Evolutionary conservation across 1,140 invertebrate genomes (phyloP), one percentile per base, ranked within the genome.

Genomic region (Bursaphelenchus mucronatus): DNA sequence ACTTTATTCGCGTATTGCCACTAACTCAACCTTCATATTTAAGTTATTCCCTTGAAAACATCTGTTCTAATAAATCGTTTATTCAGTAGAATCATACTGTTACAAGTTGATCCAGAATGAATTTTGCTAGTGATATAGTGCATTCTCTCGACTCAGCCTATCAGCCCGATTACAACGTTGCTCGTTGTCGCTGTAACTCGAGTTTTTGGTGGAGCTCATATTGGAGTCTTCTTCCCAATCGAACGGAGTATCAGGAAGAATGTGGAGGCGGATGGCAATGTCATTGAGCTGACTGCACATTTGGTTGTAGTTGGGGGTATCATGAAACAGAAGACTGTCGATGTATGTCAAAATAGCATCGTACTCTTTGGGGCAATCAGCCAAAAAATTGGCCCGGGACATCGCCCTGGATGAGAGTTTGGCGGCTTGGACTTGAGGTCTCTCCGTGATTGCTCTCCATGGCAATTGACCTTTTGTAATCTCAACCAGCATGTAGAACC

Each of bases 401-500:
- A 46, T 43, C 11, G 45, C 19, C 10, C 69, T 52, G 11, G 66
- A 54, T 9, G 15, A 21, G 15, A 61, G 52, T 52, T 70, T 70
- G 4, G 67, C 56, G 11, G 21, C 63, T 45, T 64, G 55, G 15
- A 70, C 66, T 17, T 44, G 10, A 21, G 50, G 46, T 51, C 69
- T 19, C 30, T 70, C 39, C 11, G 70, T 69, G 8, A 70, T 57
- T 15, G 55, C 51, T 44, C 71, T 52, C 75, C 75, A 76, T 19
- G 75, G 75, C 8, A 76, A 41, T 13, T 54, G 45, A 30, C 75
- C 75, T 19, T 59, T 66, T 21, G 66, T 70, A 41, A 72, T 52
- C 52, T 76, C 75, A 7, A 77, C 66, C 0, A 78, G 21, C 62
- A 68, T 76, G 64, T 76, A 76, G 30, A 77, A 66, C 74, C 69